Conservation (phyloP, 2,888 invertebrate genomes). For the Tipula vernalis region DNA sequence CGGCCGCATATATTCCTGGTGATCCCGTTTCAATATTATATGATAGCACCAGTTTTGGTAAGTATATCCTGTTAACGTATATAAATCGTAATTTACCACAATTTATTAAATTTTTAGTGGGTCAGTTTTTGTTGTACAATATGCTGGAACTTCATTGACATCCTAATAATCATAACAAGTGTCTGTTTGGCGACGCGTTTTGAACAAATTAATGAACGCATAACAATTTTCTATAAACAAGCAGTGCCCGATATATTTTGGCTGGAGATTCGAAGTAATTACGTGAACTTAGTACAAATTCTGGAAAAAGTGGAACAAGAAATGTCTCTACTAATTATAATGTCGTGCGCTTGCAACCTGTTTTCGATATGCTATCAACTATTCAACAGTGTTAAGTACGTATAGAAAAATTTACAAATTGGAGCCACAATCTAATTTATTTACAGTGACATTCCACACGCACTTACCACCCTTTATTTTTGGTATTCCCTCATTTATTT, state of each 20-base stretch:
- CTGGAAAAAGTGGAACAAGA: slow-evolving; percentile 46
- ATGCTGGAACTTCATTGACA: slow-evolving; percentile 59
- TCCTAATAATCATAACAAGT: slow-evolving; percentile 54
- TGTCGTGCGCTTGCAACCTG: slow-evolving; percentile 57
- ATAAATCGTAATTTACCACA: not conserved
- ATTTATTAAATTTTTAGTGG: not conserved
- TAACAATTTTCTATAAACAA: slow-evolving; percentile 20
- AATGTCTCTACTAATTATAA: slow-evolving; percentile 48
- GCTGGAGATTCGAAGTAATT: slow-evolving; percentile 52
- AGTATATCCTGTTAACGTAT: not conserved
- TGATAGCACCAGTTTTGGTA: not conserved
- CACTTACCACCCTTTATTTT: slow-evolving; percentile 29
- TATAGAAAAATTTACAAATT: not conserved
- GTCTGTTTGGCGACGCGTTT: slow-evolving; percentile 51
- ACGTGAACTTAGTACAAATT: slow-evolving; percentile 47
- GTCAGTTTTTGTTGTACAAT: slow-evolving; percentile 42
- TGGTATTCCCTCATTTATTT: slow-evolving; percentile 43
- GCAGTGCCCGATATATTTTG: slow-evolving; percentile 48
- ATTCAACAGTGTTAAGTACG: slow-evolving; percentile 37
- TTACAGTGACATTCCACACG: not conserved
- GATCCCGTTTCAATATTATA: slow-evolving; percentile 19
- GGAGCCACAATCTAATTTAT: not conserved
- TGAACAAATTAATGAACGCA: slow-evolving; percentile 42
- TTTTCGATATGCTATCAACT: slow-evolving; percentile 63
- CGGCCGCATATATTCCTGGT: slow-evolving; percentile 25